These are phyloP conservation scores for Oscheius sp. DNA, from an alignment of 2,888 invertebrate genomes.

Conservation along the genomic window DNA sequence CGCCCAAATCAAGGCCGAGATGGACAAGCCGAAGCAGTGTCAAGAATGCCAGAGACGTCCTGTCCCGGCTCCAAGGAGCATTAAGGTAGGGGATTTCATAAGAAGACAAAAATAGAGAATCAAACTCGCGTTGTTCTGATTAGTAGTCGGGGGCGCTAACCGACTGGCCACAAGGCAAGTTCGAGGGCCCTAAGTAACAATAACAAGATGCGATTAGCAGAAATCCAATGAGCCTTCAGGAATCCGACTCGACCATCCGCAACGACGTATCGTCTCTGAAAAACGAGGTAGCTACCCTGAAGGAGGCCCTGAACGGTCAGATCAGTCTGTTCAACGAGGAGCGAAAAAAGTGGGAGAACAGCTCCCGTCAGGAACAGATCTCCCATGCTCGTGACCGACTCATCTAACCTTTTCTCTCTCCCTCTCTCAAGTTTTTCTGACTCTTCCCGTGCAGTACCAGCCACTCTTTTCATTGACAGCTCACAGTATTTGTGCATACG, in stretches of 20 bases:
- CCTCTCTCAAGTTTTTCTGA: neutral
- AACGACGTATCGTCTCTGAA: slow-evolving; percentile 57
- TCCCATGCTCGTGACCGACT: slow-evolving; percentile 24
- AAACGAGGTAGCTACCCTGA: slow-evolving; percentile 58
- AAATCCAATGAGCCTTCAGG: neutral
- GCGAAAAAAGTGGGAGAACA: slow-evolving; percentile 28
- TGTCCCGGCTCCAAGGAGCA: slow-evolving; percentile 32
- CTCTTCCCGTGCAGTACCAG: slow-evolving; percentile 16
- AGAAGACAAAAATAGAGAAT: too few relatives aligned
- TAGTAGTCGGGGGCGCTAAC: too few relatives aligned
- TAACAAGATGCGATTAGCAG: too few relatives aligned
- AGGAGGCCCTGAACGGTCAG: slow-evolving; percentile 54
- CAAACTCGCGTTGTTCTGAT: too few relatives aligned
- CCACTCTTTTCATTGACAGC: slow-evolving; percentile 21
- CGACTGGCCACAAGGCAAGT: too few relatives aligned
- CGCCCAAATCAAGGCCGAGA: slow-evolving; percentile 9
- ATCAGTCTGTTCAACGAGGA: slow-evolving; percentile 37
- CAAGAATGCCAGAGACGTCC: slow-evolving; percentile 30
- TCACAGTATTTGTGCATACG: slow-evolving; percentile 37
- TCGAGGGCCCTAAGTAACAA: too few relatives aligned
- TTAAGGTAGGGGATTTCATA: slow-evolving; percentile 11
- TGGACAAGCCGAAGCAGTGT: slow-evolving; percentile 34
- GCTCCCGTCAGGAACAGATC: slow-evolving; percentile 32
- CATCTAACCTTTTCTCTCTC: slow-evolving; percentile 5
- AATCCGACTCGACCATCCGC: slow-evolving; percentile 41